Percentiles rank a stretch among this genome's conserved stretches.
phyloP scores from a whole-genome alignment of 2,888 invertebrate species.

The Troilus luridus region DNA sequence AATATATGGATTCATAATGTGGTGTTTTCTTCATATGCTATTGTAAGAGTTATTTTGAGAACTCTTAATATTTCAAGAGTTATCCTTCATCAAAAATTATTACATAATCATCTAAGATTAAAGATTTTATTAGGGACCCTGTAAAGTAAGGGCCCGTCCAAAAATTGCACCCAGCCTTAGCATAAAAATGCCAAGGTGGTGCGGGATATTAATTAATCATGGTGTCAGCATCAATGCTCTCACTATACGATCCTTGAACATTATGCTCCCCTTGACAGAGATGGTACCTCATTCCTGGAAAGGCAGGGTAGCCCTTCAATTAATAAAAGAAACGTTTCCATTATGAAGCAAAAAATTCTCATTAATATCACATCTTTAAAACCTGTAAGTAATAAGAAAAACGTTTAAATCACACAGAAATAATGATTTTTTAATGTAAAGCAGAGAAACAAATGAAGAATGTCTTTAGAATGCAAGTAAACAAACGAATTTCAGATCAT shows the following conservation, averaged over 20 bases:
- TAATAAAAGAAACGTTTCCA: neutral
- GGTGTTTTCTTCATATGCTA: too few relatives aligned
- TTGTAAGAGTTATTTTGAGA: too few relatives aligned
- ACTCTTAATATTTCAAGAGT: too few relatives aligned
- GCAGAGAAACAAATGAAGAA: neutral
- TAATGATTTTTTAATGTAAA: neutral
- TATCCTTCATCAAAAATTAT: too few relatives aligned
- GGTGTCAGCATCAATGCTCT: constrained; percentile 89
- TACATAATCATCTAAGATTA: neutral
- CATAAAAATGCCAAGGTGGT: constrained; percentile 21
- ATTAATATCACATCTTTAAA: neutral
- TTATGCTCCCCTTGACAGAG: constrained; percentile 84
- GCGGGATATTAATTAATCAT: constrained; percentile 74
- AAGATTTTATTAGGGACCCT: constrained; percentile 1
- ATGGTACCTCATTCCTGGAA: neutral
- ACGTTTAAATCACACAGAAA: neutral
- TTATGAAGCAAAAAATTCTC: neutral
- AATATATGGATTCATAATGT: too few relatives aligned
- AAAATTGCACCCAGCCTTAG: constrained; percentile 52
- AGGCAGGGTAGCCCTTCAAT: neutral
- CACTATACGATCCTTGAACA: constrained; percentile 89
- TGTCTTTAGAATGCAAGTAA: neutral
- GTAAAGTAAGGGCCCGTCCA: constrained; percentile 55
- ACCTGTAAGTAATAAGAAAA: neutral
- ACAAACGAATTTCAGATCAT: neutral